Conservation (phyloP, 2,797 vertebrate genomes). For the Harpia harpyja region DNA sequence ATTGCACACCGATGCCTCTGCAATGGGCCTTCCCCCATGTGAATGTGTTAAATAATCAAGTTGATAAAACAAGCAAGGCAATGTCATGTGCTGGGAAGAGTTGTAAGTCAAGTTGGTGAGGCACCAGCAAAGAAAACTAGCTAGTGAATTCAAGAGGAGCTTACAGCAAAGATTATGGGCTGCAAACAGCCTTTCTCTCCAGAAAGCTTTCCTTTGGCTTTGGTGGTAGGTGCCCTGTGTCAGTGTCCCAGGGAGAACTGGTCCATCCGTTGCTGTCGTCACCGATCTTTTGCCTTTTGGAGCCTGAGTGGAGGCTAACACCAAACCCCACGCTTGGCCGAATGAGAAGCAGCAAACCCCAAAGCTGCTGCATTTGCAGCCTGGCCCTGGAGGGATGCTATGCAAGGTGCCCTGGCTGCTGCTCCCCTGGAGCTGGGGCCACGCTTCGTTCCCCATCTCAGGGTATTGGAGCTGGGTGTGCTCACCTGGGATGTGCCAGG, state of each 20-base stretch:
- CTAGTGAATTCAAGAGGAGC: background rate
- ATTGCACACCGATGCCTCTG: background rate
- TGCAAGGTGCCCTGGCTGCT: background rate
- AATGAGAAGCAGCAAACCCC: background rate
- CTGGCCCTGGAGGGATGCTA: background rate
- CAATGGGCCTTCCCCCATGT: background rate
- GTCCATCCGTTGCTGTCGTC: background rate
- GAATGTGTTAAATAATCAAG: background rate
- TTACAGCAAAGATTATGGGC: background rate
- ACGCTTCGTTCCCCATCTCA: rapidly evolving
- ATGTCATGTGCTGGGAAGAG: background rate
- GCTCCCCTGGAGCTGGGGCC: background rate
- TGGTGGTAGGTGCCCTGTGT: background rate
- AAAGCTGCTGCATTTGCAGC: background rate
- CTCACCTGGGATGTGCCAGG: background rate
- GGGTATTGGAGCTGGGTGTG: background rate
- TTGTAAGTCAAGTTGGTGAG: background rate
- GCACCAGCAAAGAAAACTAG: background rate
- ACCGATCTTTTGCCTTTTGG: background rate
- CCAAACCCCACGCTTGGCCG: background rate
- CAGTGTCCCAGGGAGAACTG: background rate
- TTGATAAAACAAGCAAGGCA: background rate
- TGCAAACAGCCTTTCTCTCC: background rate
- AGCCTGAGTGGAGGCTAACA: background rate
- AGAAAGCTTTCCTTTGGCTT: background rate